A percentile compares a stretch with the other conserved stretches of the same genome.
Evolutionary conservation across 92 coral and sea anemone species (phyloP).

Genomic region (Galaxea fascicularis): DNA sequence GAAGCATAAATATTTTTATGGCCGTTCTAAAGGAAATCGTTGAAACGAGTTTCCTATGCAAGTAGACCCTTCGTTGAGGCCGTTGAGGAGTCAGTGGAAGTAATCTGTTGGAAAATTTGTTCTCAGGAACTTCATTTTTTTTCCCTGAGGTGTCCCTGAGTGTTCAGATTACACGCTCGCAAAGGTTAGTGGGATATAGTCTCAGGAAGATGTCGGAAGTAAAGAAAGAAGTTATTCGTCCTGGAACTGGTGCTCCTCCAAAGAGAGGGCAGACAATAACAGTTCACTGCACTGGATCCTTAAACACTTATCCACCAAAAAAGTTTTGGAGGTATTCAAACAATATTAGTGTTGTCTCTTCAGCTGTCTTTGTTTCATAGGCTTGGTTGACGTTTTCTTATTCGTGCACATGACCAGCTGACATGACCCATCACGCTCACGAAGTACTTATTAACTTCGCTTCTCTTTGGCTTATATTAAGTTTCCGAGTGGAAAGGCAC

Average conservation of each 20-base stretch:
- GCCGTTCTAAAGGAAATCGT: too few relatives aligned
- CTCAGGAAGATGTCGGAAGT: conserved; percentile 15
- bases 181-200: conserved; percentile 9
- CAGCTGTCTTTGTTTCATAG: too few relatives aligned
- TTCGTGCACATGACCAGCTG: not conserved
- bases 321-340: conserved; percentile 73
- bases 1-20: too few relatives aligned
- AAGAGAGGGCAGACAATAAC: conserved; percentile 47
- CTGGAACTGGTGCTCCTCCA: conserved; percentile 55
- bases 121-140: too few relatives aligned
- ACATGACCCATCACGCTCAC: not conserved
- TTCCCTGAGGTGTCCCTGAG: too few relatives aligned
- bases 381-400: too few relatives aligned
- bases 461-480: too few relatives aligned
- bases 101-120: too few relatives aligned
- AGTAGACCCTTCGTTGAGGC: too few relatives aligned
- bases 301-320: conserved; percentile 59
- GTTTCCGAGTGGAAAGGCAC: too few relatives aligned
- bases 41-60: too few relatives aligned
- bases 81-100: too few relatives aligned
- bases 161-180: not conserved
- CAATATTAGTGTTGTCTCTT: not conserved
- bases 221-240: conserved; percentile 25
- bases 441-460: not conserved
- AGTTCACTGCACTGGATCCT: conserved; percentile 72